These are phyloP conservation scores for Pemphredon lugubris DNA, from an alignment of 2,888 invertebrate genomes.

Conservation along the genomic window DNA sequence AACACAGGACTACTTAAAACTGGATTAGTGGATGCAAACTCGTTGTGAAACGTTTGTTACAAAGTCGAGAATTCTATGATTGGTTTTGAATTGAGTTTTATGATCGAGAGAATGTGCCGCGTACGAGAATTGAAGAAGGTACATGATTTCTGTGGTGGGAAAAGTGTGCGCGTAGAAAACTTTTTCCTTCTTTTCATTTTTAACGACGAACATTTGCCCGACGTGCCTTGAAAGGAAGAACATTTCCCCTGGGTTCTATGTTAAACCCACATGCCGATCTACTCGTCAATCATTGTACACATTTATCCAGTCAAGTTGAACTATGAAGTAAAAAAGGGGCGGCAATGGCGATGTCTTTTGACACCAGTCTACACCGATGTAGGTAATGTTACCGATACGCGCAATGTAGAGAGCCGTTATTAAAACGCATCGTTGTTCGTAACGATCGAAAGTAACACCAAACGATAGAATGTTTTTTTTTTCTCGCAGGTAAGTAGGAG, in stretches of 20 bases:
- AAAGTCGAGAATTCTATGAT: too few relatives aligned
- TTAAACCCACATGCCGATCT: conserved; percentile 13
- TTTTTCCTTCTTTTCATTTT: not conserved
- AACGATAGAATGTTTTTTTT: too few relatives aligned
- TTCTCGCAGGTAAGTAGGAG: conserved; percentile 32
- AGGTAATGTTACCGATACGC: conserved; percentile 18
- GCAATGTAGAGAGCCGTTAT: not conserved
- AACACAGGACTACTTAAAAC: conserved; percentile 2
- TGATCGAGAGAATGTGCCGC: too few relatives aligned
- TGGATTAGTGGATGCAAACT: too few relatives aligned
- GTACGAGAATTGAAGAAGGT: too few relatives aligned
- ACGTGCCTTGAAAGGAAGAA: conserved; percentile 4
- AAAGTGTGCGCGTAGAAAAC: not conserved
- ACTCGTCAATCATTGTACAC: conserved; percentile 37
- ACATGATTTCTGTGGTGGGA: not conserved
- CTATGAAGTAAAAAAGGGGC: conserved; percentile 44
- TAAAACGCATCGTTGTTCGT: too few relatives aligned
- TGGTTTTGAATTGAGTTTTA: too few relatives aligned
- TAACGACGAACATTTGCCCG: too few relatives aligned
- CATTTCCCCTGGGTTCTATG: conserved; percentile 17
- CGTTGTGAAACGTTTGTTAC: too few relatives aligned
- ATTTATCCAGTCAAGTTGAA: conserved; percentile 13
- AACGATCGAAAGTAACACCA: too few relatives aligned
- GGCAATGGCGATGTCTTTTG: conserved; percentile 31
- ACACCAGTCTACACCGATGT: conserved; percentile 33